Base-by-base conservation (phyloP, 2,888 invertebrate genomes). In the Parnassius orleans region DNA sequence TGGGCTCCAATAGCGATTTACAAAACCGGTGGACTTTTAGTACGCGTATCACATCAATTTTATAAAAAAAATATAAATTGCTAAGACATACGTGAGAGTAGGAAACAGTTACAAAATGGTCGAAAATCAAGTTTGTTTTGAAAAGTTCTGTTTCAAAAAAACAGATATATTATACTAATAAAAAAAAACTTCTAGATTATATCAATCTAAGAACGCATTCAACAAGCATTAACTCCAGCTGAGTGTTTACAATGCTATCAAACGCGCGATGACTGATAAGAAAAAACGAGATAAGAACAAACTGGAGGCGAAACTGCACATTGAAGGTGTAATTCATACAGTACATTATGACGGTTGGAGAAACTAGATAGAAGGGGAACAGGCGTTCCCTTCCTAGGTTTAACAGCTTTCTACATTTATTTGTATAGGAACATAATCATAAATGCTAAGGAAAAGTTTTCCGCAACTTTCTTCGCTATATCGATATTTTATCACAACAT, bases 201-300 rank as follows among this genome's bases (percentile, higher is more conserved):
- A 58, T 53, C 53, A 53, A 54, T 60, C 53, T 61, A 47, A 56
- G 48, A 60, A 48, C 47, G 41, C 55, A 59, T 56, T 54, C 58
- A 61, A 46, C 51, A 64, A 52, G 47, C 55, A 53, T 66, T 56
- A 54, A 63, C 60, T 58, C 63, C 67, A 59, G 66, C 60, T 67
- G 60, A 65, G 65, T 82, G 80, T 86, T 83, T 80, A 85, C 83
- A 81, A 79, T 83, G 82, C 80, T 85, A 87, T 87, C 87, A 74
- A 57, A 46, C 69, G 64, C 68, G 73, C 69, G 73, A 72, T 78
- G 78, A 69, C 77, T 79, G 85, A 82, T 84, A 81, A 75, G 58
- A 46, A 41, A 47, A 46, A 41, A 19, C 33, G 65, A 59, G 60
- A 62, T 44, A 57, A 63, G 57, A 60, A 19, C 55, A 15, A 11